These are phyloP conservation scores for Crotalus horridus DNA, from an alignment of 2,113 vertebrate species.

Conservation along the genomic window DNA sequence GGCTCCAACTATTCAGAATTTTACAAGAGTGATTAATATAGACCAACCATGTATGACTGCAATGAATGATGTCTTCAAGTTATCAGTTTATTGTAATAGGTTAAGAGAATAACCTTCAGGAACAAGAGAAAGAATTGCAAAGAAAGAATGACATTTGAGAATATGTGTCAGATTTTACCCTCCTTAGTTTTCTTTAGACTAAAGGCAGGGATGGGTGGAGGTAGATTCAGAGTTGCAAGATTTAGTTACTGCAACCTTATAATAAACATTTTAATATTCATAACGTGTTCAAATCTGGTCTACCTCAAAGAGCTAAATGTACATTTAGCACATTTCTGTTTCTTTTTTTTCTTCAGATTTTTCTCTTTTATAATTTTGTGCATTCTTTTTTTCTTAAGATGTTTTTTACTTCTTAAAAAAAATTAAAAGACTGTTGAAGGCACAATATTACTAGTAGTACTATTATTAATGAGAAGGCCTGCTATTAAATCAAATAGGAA, in stretches of 20 bases:
- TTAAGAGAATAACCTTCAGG: neutral
- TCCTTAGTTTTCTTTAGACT: neutral
- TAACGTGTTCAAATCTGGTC: neutral
- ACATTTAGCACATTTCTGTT: neutral
- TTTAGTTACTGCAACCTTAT: neutral
- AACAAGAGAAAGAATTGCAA: neutral
- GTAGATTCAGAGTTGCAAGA: neutral
- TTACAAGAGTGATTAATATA: neutral
- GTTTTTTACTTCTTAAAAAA: neutral
- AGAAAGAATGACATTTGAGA: neutral
- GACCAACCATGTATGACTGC: neutral
- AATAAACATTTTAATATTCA: neutral
- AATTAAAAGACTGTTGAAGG: no score
- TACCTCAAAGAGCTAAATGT: neutral
- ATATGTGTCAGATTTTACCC: neutral
- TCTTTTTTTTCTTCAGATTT: neutral
- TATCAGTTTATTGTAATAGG: neutral
- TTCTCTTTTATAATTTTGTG: neutral
- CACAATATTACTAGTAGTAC: no score
- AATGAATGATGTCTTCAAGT: neutral
- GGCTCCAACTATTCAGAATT: neutral
- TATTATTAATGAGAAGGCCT: no score
- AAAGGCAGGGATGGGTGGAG: neutral
- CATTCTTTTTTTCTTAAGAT: neutral
- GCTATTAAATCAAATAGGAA: no score